phyloP scores from a whole-genome alignment of 1,140 invertebrate species.

The Lepidotrigona ventralis region DNA sequence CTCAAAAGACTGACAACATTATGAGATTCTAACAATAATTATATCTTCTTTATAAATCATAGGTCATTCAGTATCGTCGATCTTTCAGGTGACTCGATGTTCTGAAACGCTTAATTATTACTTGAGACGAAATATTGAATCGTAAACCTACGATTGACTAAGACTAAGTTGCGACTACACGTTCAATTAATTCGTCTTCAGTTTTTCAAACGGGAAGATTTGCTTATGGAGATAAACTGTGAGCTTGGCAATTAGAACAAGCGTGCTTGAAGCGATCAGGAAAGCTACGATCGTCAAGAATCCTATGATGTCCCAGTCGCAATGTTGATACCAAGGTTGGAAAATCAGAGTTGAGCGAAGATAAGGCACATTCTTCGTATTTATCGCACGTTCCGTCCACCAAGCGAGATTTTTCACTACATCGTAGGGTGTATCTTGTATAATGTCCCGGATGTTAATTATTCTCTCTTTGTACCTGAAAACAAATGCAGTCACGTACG shows the following conservation, averaged over 20 bases:
- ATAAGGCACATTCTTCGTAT: constrained; percentile 79
- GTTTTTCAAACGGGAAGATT: neutral
- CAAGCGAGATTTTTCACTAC: constrained; percentile 77
- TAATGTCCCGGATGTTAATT: constrained; percentile 51
- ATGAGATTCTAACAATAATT: too few relatives aligned
- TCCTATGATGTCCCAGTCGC: constrained; percentile 68
- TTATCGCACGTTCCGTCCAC: constrained; percentile 82
- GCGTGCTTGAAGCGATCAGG: neutral
- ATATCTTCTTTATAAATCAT: too few relatives aligned
- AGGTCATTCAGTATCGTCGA: neutral
- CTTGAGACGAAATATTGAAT: too few relatives aligned
- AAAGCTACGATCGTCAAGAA: constrained; percentile 45
- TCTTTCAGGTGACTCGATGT: neutral
- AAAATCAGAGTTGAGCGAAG: constrained; percentile 71
- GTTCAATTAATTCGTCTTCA: neutral
- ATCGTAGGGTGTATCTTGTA: constrained; percentile 76
- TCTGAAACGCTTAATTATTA: neutral
- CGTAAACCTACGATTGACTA: too few relatives aligned
- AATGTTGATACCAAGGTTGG: constrained; percentile 72
- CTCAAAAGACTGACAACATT: too few relatives aligned
- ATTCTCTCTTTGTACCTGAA: constrained; percentile 72
- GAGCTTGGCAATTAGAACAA: neutral
- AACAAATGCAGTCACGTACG: fast-evolving
- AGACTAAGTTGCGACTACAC: fast-evolving
- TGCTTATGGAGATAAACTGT: neutral